phyloP scores from a whole-genome alignment of 2,797 vertebrate genomes.

The Limnodromus scolopaceus region DNA sequence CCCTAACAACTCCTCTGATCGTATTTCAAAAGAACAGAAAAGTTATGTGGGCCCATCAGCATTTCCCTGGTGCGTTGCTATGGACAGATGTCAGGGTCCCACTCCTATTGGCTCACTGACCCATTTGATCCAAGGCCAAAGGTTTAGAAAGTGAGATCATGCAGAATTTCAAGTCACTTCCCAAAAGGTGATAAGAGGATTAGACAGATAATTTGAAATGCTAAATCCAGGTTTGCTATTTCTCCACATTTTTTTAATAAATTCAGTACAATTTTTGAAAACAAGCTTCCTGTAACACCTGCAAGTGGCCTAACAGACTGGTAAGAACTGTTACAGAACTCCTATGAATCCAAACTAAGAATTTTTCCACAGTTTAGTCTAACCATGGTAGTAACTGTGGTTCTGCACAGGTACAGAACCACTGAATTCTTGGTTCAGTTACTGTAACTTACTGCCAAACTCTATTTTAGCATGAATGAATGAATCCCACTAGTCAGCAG shows the following conservation, averaged over 20 bases:
- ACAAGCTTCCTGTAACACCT: neutral
- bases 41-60: neutral
- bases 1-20: neutral
- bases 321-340: neutral
- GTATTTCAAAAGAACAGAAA: neutral
- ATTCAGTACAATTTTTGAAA: neutral
- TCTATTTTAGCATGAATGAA: neutral
- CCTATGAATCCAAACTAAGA: neutral
- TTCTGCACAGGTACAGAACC: neutral
- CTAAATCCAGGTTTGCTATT: neutral
- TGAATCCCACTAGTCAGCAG: neutral
- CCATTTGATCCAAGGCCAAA: neutral
- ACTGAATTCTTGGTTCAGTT: neutral
- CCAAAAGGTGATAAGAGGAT: neutral
- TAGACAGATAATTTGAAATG: neutral
- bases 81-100: neutral
- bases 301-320: neutral
- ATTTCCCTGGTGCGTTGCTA: neutral
- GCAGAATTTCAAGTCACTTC: neutral
- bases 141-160: neutral
- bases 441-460: neutral
- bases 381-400: neutral
- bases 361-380: neutral
- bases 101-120: neutral
- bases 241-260: neutral